Evolutionary conservation across 2,888 invertebrate genomes (phyloP), one percentile per base, ranked within the genome.

Genomic region (Melinaea menophilus): DNA sequence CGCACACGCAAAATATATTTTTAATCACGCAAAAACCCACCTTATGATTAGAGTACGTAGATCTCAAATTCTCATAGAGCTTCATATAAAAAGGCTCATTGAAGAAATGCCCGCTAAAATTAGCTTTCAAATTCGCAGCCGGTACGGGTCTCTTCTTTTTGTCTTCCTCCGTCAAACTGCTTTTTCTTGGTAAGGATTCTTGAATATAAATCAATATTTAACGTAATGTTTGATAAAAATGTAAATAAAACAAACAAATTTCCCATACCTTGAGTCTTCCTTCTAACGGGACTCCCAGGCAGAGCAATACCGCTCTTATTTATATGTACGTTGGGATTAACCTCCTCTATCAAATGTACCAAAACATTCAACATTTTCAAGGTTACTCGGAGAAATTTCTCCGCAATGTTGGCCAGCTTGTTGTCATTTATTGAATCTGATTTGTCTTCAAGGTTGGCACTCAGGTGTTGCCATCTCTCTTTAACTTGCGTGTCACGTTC

Each of bases 1-100:
- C 11, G 9, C 11, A 41, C 9, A 9, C 11, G 2, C 9, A 41
- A 9, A 41, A 7, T 7, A 41, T 51, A 54, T 22, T 1, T 31
- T 37, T 22, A 31, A 5, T 22, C 91, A 86, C 75, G 94, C 94
- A 74, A 95, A 90, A 58, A 75, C 74, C 47, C 80, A 96, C 97
- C 93, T 96, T 96, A 85, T 97, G 97, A 90, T 96, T 98, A 37
- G 94, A 94, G 84, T 96, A 95, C 3, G 97, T 95, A 70, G 95
- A 94, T 79, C 94, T 95, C 62, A 98, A 81, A 60, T 94, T 93
- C 64, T 96, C 96, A 82, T 95, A 95, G 65, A 98, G 92, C 84
- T 95, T 96, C 91, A 96, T 92, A 81, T 98, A 98, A 80, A 97
- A 95, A 0, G 95, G 94, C 66, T 94, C 93, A 67, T 91, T 92